A percentile compares a stretch with the other conserved stretches of the same genome.
These are phyloP conservation scores for Drosophila pallidifrons DNA, from an alignment of 1,140 invertebrate species.

Conservation along the genomic window DNA sequence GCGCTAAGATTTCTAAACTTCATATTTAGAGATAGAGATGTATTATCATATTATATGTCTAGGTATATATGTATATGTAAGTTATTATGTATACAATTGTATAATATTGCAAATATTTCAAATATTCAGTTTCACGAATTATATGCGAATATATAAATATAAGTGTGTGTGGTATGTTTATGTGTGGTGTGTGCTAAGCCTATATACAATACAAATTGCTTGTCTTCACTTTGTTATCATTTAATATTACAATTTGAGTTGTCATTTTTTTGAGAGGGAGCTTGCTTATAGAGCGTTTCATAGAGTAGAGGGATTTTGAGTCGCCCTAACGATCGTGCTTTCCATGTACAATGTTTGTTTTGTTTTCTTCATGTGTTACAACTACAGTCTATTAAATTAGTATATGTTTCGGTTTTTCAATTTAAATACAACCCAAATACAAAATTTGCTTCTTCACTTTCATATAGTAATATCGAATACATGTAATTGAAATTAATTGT, in stretches of 20 bases:
- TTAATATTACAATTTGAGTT: conserved; percentile 81
- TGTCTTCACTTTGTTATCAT: conserved; percentile 71
- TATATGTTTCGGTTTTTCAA: conserved; percentile 15
- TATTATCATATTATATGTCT: conserved; percentile 50
- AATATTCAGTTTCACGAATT: conserved; percentile 66
- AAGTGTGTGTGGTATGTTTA: conserved; percentile 6
- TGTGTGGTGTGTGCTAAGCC: conserved; percentile 29
- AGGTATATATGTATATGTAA: conserved; percentile 56
- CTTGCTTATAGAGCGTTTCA: conserved; percentile 43
- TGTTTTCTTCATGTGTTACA: conserved; percentile 50
- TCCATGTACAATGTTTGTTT: conserved; percentile 60
- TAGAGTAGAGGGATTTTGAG: conserved; percentile 17
- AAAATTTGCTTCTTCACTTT: neutral
- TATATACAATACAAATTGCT: conserved; percentile 80
- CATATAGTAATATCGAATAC: neutral
- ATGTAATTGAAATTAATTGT: neutral
- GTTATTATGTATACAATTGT: conserved; percentile 76
- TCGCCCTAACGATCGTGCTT: conserved; percentile 50
- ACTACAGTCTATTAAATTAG: conserved; percentile 40
- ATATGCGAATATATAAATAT: conserved; percentile 38
- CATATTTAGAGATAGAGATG: conserved; percentile 47
- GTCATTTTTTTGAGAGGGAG: conserved; percentile 63
- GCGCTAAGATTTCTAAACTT: conserved; percentile 77
- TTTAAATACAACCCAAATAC: conserved; percentile 23
- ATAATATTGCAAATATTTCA: conserved; percentile 79